A percentile compares a stretch with the other conserved stretches of the same genome.
phyloP scores from a whole-genome alignment of 1,140 invertebrate genomes.

The Drosophila willistoni region DNA sequence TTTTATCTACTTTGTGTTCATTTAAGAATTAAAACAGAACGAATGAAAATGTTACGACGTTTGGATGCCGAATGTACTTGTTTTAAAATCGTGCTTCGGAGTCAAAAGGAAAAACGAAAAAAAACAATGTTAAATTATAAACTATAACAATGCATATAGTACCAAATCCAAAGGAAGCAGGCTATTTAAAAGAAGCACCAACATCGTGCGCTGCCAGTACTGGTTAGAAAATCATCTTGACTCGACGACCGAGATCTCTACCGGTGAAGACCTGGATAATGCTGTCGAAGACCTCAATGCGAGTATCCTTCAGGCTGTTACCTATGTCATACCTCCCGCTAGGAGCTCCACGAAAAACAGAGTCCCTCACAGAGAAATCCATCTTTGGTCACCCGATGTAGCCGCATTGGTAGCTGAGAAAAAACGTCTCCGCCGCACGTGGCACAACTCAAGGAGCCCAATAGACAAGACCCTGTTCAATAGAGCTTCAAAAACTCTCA shows the following conservation, averaged over 20 bases:
- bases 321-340: too few relatives aligned
- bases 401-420: too few relatives aligned
- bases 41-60: background rate
- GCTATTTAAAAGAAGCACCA: too few relatives aligned
- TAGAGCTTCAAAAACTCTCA: background rate
- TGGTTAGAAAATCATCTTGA: too few relatives aligned
- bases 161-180: too few relatives aligned
- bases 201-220: too few relatives aligned
- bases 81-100: background rate
- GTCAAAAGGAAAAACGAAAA: background rate
- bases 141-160: too few relatives aligned
- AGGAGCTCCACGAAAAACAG: too few relatives aligned
- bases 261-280: background rate
- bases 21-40: background rate
- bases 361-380: too few relatives aligned
- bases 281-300: background rate
- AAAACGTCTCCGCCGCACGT: background rate
- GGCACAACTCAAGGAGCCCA: background rate
- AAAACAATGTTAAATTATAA: slow-evolving; percentile 1
- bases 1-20: background rate
- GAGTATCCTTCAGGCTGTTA: too few relatives aligned
- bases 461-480: background rate
- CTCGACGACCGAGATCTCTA: too few relatives aligned
- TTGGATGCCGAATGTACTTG: background rate
- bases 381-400: too few relatives aligned